phyloP scores from a whole-genome alignment of 1,140 invertebrate genomes.

The Ceratosolen solmsi region DNA sequence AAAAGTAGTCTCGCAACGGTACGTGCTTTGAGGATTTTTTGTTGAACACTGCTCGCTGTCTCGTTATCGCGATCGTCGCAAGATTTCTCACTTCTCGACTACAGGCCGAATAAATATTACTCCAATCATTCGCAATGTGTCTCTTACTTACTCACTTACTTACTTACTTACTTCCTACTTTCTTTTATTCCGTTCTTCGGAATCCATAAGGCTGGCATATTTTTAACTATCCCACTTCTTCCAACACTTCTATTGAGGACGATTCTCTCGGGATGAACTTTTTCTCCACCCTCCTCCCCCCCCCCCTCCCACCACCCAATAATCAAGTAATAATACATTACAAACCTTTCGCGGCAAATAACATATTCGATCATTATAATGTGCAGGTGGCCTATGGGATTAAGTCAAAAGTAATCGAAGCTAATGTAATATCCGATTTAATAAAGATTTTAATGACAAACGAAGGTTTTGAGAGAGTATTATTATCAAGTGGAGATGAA shows the following conservation, averaged over 20 bases:
- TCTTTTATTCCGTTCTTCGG: background rate
- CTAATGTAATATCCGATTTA: too few relatives aligned
- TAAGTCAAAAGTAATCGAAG: too few relatives aligned
- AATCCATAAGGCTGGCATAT: background rate
- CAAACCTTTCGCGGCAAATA: too few relatives aligned
- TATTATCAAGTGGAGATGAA: too few relatives aligned
- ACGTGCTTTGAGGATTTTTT: constrained; percentile 54
- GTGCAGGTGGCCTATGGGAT: too few relatives aligned
- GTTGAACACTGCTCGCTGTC: constrained; percentile 40
- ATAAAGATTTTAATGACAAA: too few relatives aligned
- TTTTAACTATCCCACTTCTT: constrained; percentile 8
- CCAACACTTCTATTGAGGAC: background rate
- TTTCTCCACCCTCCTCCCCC: background rate
- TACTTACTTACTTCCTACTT: background rate
- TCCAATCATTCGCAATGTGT: constrained; percentile 13
- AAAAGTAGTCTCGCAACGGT: constrained; percentile 13
- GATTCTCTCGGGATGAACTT: background rate
- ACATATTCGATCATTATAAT: too few relatives aligned
- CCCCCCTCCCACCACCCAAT: background rate
- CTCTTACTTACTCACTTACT: background rate
- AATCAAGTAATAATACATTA: too few relatives aligned
- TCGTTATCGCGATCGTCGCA: constrained; percentile 35
- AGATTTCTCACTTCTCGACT: constrained; percentile 16
- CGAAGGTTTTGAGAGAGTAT: too few relatives aligned
- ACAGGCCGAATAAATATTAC: constrained; percentile 32